Percentiles rank a stretch among this genome's conserved stretches.
phyloP scores from a whole-genome alignment of 2,113 vertebrate species.

The Bubalus kerabau region DNA sequence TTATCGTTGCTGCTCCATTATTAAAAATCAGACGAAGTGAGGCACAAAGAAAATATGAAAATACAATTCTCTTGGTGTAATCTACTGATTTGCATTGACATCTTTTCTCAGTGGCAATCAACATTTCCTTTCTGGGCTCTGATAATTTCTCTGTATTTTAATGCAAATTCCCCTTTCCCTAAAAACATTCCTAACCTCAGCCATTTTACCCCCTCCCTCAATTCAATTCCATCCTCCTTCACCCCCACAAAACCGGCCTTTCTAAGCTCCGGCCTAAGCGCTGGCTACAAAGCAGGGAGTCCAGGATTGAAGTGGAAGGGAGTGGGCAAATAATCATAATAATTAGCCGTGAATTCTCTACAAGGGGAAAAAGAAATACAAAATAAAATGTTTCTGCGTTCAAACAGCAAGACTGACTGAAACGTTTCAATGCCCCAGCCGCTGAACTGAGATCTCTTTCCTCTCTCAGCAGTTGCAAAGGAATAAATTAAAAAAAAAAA shows the following conservation, averaged over 20 bases:
- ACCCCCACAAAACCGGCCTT: conserved; percentile 50
- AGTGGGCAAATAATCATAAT: conserved; percentile 66
- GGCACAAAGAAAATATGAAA: conserved; percentile 72
- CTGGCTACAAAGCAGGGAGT: conserved; percentile 57
- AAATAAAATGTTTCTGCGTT: conserved; percentile 56
- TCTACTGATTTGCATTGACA: conserved; percentile 66
- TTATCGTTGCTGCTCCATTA: conserved; percentile 66
- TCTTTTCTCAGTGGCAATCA: conserved; percentile 76
- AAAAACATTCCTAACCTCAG: conserved; percentile 73
- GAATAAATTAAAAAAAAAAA: conserved; percentile 47
- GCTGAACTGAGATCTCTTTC: conserved; percentile 34
- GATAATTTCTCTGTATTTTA: conserved; percentile 80
- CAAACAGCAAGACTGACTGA: conserved; percentile 25
- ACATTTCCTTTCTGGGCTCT: conserved; percentile 77
- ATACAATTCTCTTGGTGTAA: conserved; percentile 68
- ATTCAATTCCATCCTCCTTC: conserved; percentile 64
- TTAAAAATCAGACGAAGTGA: conserved; percentile 68
- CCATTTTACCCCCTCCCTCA: conserved; percentile 67
- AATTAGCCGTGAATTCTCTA: conserved; percentile 62
- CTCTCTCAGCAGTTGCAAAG: conserved; percentile 44
- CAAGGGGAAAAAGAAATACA: conserved; percentile 27
- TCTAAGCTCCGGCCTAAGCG: conserved; percentile 61
- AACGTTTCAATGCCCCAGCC: conserved; percentile 36
- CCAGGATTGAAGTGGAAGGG: conserved; percentile 62
- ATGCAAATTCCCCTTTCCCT: conserved; percentile 78